Evolutionary conservation across 2,888 invertebrate genomes (phyloP), one percentile per base, ranked within the genome.

Genomic region (Cantharis flavilabris): DNA sequence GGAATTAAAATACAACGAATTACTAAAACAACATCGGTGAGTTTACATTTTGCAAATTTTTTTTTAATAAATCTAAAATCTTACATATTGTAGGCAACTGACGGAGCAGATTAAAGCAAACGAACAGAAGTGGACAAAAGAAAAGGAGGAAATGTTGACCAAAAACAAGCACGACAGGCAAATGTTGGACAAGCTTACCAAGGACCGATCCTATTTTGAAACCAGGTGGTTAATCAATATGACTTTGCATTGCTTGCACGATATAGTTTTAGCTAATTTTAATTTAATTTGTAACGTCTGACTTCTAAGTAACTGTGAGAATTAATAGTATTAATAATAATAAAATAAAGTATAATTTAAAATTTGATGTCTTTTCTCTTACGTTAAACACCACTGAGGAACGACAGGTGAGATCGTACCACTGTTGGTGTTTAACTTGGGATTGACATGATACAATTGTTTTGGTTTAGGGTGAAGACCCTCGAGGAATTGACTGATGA

Each of bases 161-260:
- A 85, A 81, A 26, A 75, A 84, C 67, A 86, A 84, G 71, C 83
- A 84, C 18, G 85, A 86, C 75, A 86, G 86, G 71, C 84, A 82
- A 23, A 75, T 86, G 23, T 76, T 87, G 62, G 84, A 86, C 49
- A 86, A 86, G 76, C 74, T 87, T 70, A 84, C 83, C 5, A 82
- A 84, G 10, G 87, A 87, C 70, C 85, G 86, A 49, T 83, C 82
- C 28, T 82, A 82, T 72, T 84, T 86, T 71, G 87, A 88, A 79
- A 85, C 87, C 75, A 88, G 88, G 88, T 88, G 87, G 85, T 81
- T 88, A 84, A 82, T 87, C 76, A 84, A 85, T 81, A 84, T 88
- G 79, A 86, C 87, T 64, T 82, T 88, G 78, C 85, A 86, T 77
- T 84, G 86, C 64, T 81, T 88, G 79, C 85, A 87, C 76, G 88